These are phyloP conservation scores for Ennomos erosarius DNA, from an alignment of 2,888 invertebrate genomes.

Conservation along the genomic window DNA sequence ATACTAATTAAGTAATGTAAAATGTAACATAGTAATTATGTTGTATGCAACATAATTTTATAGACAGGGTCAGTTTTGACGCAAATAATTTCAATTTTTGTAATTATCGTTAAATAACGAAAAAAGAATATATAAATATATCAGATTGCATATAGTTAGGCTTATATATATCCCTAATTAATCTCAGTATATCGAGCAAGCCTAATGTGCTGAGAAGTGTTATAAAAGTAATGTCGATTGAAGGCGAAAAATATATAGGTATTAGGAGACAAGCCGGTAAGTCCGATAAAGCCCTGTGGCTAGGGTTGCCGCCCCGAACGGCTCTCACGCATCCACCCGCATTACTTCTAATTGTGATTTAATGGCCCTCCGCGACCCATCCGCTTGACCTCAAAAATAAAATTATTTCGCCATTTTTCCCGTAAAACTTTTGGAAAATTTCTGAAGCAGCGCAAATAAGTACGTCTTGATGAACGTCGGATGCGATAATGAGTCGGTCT, in stretches of 20 bases:
- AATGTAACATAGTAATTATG: no score
- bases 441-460: constrained; percentile 26
- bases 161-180: background rate
- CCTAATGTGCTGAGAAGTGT: constrained; percentile 30
- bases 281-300: constrained; percentile 71
- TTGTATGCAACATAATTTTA: no score
- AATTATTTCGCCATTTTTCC: constrained; percentile 57
- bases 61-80: no score
- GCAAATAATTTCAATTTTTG: no score
- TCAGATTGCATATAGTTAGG: no score
- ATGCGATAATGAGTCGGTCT: constrained; percentile 40
- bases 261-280: constrained; percentile 75
- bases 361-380: constrained; percentile 74
- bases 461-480: constrained; percentile 38
- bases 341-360: constrained; percentile 84
- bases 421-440: constrained; percentile 43
- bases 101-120: no score
- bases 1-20: no score
- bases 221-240: constrained; percentile 54
- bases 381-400: constrained; percentile 73
- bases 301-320: constrained; percentile 56
- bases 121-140: no score
- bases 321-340: constrained; percentile 79
- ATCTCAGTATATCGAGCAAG: background rate
- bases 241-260: constrained; percentile 64